Evolutionary conservation across 2,113 vertebrate species (phyloP).

Genomic region (Myiopsitta monachus): DNA sequence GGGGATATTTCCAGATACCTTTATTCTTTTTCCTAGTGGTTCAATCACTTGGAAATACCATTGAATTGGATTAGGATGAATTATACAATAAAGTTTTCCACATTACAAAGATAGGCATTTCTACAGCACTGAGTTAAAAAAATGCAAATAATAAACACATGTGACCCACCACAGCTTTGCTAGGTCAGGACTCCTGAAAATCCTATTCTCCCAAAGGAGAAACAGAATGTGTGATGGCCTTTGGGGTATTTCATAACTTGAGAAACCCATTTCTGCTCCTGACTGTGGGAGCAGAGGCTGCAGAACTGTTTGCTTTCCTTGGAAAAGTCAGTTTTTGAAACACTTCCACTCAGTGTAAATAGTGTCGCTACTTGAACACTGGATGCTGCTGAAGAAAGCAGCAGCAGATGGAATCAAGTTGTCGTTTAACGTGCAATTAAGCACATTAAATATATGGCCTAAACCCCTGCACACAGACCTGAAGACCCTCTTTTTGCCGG

Average conservation of each 20-base stretch:
- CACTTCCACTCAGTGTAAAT: not conserved
- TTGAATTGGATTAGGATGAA: not conserved
- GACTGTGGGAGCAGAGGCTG: not conserved
- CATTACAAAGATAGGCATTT: not conserved
- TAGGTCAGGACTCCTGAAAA: not conserved
- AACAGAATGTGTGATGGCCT: no score
- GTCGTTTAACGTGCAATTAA: not conserved
- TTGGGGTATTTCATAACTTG: not conserved
- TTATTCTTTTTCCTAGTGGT: not conserved
- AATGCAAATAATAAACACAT: not conserved
- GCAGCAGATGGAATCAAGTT: not conserved
- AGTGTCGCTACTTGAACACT: not conserved
- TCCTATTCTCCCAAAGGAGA: accelerated
- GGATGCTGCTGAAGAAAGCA: not conserved
- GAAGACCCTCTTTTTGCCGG: not conserved
- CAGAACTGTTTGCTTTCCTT: not conserved
- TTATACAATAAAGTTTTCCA: not conserved
- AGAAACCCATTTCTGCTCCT: not conserved
- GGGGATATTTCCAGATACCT: not conserved
- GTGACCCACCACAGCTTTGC: not conserved
- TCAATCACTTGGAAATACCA: not conserved
- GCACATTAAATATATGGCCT: not conserved
- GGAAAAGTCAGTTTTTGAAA: not conserved
- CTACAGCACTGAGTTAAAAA: not conserved
- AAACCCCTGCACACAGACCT: not conserved